Evolutionary conservation across 2,888 invertebrate genomes (phyloP).

Genomic region (Alcis repandata): DNA sequence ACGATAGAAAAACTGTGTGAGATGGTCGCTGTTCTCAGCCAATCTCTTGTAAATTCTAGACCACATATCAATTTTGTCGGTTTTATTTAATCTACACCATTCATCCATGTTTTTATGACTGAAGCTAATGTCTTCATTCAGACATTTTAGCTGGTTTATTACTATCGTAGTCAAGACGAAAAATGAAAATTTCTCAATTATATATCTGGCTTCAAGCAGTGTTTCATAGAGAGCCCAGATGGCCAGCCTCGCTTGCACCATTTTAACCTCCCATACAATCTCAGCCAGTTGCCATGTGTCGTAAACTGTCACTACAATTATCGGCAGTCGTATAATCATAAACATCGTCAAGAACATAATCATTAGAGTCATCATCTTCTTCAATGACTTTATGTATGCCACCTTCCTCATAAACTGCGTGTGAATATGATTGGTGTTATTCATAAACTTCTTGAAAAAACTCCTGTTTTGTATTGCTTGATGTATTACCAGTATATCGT

Average conservation of each 20-base stretch:
- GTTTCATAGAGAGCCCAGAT: neutral
- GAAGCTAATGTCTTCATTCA: neutral
- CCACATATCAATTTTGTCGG: neutral
- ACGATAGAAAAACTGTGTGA: conserved; percentile 8
- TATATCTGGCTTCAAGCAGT: conserved; percentile 10
- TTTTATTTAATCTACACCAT: neutral
- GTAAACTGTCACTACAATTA: neutral
- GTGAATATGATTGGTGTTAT: neutral
- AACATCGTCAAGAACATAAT: neutral
- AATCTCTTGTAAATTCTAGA: conserved; percentile 2
- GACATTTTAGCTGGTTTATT: conserved; percentile 6
- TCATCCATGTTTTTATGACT: neutral
- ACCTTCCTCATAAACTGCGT: neutral
- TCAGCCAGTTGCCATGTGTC: neutral
- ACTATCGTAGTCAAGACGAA: conserved; percentile 6
- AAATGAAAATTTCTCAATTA: conserved; percentile 2
- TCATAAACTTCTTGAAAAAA: conserved; percentile 4
- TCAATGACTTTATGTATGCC: conserved; percentile 1
- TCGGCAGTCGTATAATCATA: neutral
- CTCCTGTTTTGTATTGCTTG: conserved; percentile 1
- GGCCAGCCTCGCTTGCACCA: neutral
- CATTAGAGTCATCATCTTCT: neutral
- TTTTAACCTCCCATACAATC: too few species aligned
- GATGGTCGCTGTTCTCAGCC: neutral
- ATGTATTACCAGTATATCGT: conserved; percentile 1